Conservation (phyloP, 2,797 vertebrate species). For the Babyrousa celebensis region DNA sequence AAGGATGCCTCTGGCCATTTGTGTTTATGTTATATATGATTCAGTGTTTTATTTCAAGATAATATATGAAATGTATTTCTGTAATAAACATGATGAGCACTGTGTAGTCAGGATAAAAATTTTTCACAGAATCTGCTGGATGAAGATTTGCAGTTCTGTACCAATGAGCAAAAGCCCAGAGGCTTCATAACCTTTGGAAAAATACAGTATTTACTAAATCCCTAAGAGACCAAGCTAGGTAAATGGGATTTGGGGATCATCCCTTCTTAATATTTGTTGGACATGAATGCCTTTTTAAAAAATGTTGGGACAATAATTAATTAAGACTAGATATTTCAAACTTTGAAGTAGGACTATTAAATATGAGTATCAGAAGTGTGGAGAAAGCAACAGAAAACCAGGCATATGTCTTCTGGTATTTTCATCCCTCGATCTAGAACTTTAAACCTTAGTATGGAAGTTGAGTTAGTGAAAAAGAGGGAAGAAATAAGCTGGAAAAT, state of each 20-base stretch:
- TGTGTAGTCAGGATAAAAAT: not conserved
- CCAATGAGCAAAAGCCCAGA: not conserved
- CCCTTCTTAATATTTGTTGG: not conserved
- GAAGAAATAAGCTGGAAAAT: not conserved
- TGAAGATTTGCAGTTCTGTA: not conserved
- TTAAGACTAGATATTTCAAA: not conserved
- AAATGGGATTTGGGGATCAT: not conserved
- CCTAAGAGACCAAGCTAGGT: not conserved
- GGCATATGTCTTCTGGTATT: not conserved
- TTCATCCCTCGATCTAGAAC: not conserved
- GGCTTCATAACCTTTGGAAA: not conserved
- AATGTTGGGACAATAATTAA: not conserved
- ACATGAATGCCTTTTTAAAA: not conserved
- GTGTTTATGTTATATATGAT: not conserved
- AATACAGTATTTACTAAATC: not conserved
- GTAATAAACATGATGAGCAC: not conserved
- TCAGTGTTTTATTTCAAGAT: slow-evolving; percentile 7
- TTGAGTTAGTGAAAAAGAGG: not conserved
- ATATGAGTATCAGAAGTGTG: not conserved
- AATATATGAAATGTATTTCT: not conserved
- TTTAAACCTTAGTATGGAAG: not conserved
- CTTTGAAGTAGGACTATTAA: not conserved
- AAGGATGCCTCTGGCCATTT: not conserved
- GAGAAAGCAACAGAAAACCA: not conserved
- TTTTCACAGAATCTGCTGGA: not conserved